Evolutionary conservation across 2,888 invertebrate species (phyloP).

Genomic region (Ariolimax columbianus): DNA sequence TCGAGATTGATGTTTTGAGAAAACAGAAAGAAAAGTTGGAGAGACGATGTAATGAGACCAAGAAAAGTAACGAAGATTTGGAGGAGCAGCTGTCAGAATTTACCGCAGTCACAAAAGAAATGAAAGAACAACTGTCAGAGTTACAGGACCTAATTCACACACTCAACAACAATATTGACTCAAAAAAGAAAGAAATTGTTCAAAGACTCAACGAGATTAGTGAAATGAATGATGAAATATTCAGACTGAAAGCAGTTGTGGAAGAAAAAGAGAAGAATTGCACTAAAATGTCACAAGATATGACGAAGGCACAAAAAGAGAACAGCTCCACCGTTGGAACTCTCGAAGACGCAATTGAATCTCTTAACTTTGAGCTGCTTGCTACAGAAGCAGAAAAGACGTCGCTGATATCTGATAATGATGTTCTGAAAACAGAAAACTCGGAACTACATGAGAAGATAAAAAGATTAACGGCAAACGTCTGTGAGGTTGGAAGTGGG

Average conservation of each 20-base stretch:
- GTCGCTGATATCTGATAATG: constrained; percentile 52
- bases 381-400: constrained; percentile 59
- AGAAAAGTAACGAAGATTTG: constrained; percentile 38
- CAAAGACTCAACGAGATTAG: constrained; percentile 56
- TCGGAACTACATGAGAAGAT: background rate
- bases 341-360: constrained; percentile 67
- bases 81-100: constrained; percentile 41
- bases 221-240: constrained; percentile 58
- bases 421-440: constrained; percentile 27
- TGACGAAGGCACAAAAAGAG: constrained; percentile 32
- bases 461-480: background rate
- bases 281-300: constrained; percentile 15
- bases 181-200: constrained; percentile 46
- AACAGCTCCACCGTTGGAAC: constrained; percentile 57
- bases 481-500: background rate
- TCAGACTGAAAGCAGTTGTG: constrained; percentile 26
- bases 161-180: constrained; percentile 43
- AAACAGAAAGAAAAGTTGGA: constrained; percentile 36
- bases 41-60: constrained; percentile 22
- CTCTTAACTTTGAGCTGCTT: constrained; percentile 64
- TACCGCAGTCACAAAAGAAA: constrained; percentile 26
- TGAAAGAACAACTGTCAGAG: constrained; percentile 45
- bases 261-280: constrained; percentile 35
- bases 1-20: constrained; percentile 16
- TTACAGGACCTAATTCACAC: constrained; percentile 44